Evolutionary conservation across 2,113 vertebrate species (phyloP), one percentile per base, ranked within the genome.

Genomic region (Nothobranchius furzeri): DNA sequence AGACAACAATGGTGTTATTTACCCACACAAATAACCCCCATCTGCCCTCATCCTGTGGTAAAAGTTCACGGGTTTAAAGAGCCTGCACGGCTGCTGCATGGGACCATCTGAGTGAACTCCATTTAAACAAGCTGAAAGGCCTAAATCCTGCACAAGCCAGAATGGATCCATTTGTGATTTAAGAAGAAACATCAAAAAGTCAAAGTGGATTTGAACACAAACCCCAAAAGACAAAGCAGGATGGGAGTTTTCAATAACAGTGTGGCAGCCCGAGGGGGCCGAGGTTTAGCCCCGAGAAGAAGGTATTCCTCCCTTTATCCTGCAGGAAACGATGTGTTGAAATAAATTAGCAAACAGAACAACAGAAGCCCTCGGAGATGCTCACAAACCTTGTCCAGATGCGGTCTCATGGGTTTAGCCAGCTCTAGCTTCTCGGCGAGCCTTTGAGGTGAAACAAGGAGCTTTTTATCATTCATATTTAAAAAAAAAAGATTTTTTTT

Each of bases 361-460:
- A 70, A 30, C 37, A 36, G 40, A 57, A 60, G 24, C 40, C 37
- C 20, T 46, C 9, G 6, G 48, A 42, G 51, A 15, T 40, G 37
- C 37, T 50, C n/a, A 60, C 45, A 55, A 89, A 99, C 97, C 95
- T 98, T 95, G 92, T 99, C 97, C 59, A 98, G 93, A 84, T 99
- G 97, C 6, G 94, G 91, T 1, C 85, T 91, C 40, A 87, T 88
- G 57, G 89, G 68, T 86, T 93, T 91, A 64, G 93, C 59, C 73
- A 91, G 78, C 12, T 94, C 89, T 53, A 98, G 88, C 63, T 95
- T 98, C 85, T 95, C 93, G 78, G 94, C 89, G 35, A 99, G 92
- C 92, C 97, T 98, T 80, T 84, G 70, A 87, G 85, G 73, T 10
- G 12, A 56, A 8, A 45, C 6, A 10, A 45, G 9, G 11, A 30